phyloP scores from a whole-genome alignment of 2,113 vertebrate species.

The Paramisgurnus dabryanus region DNA sequence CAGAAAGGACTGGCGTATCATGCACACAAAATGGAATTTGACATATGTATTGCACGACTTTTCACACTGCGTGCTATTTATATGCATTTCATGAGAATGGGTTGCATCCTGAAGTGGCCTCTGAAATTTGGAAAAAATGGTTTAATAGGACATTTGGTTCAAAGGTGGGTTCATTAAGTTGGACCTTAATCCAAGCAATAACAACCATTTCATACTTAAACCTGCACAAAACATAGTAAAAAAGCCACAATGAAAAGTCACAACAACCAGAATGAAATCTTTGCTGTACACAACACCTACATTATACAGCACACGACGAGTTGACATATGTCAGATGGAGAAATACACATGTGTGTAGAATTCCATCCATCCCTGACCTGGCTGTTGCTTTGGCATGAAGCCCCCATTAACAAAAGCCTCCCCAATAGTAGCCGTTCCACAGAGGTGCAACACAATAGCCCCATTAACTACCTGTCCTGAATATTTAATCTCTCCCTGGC shows the following conservation, averaged over 20 bases:
- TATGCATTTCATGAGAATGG: too few species aligned
- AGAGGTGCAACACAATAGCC: conserved; percentile 74
- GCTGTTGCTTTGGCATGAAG: conserved; percentile 66
- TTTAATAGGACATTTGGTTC: too few species aligned
- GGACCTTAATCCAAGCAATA: too few species aligned
- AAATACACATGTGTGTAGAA: conserved; percentile 64
- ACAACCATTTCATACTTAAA: too few species aligned
- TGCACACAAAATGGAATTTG: too few species aligned
- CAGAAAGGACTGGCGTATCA: too few species aligned
- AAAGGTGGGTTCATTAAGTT: too few species aligned
- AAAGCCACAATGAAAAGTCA: background rate
- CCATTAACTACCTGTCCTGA: conserved; percentile 77
- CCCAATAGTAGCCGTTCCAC: conserved; percentile 68
- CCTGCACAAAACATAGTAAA: too few species aligned
- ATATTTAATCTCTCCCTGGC: conserved; percentile 77
- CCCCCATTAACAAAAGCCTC: conserved; percentile 67
- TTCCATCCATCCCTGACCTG: conserved; percentile 66
- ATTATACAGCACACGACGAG: conserved; percentile 1
- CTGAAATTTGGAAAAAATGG: too few species aligned
- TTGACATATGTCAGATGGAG: conserved; percentile 27
- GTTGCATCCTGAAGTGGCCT: too few species aligned
- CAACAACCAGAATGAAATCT: background rate
- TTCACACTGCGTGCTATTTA: too few species aligned
- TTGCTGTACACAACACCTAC: conserved; percentile 6
- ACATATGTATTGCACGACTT: too few species aligned